Evolutionary conservation across 2,113 vertebrate genomes (phyloP).

Genomic region (Neofelis nebulosa): DNA sequence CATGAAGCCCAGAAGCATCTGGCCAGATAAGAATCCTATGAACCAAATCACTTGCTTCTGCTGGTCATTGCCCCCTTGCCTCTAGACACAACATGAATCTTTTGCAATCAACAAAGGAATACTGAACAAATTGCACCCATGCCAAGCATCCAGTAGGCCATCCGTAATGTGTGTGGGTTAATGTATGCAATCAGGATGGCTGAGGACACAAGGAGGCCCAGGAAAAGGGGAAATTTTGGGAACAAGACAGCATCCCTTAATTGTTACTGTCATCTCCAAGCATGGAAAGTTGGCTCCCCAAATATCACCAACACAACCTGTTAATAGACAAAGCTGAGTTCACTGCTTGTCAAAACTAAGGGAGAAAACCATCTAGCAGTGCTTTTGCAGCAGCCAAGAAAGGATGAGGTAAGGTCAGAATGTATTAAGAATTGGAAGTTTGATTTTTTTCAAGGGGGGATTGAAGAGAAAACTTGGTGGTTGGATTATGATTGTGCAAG

Average conservation of each 20-base stretch:
- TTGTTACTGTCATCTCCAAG: not conserved
- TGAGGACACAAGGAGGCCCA: not conserved
- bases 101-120: not conserved
- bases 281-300: not conserved
- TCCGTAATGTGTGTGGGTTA: not conserved
- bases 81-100: not conserved
- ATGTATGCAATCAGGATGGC: not conserved
- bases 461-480: not conserved
- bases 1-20: not conserved
- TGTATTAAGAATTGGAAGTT: not conserved
- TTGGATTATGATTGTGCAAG: not conserved
- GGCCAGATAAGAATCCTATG: not conserved
- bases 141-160: not conserved
- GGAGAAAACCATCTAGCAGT: not conserved
- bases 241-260: not conserved
- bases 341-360: not conserved
- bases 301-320: not conserved
- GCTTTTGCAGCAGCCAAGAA: not conserved
- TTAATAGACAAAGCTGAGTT: not conserved
- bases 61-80: not conserved
- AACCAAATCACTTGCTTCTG: not conserved
- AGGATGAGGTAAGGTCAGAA: not conserved
- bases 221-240: not conserved
- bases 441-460: not conserved
- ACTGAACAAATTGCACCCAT: not conserved